Evolutionary conservation across 2,888 invertebrate genomes (phyloP), one percentile per base, ranked within the genome.

Genomic region (Zaprionus bogoriensis): DNA sequence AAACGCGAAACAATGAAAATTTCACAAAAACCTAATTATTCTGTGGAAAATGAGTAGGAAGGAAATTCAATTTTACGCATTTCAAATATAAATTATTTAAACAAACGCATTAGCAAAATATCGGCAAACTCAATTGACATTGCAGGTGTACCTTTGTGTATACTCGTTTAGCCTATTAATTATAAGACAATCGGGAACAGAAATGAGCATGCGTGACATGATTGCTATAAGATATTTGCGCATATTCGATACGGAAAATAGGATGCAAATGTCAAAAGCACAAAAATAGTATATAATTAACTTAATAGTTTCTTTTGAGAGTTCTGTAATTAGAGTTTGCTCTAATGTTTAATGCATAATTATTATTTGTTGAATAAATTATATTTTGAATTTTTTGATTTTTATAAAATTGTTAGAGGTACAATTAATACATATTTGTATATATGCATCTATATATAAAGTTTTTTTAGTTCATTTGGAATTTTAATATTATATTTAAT

Each of bases 21-120:
- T 50, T 44, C 10, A 27, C 38, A 45, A 36, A 57, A 54, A 44
- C 46, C 38, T 60, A 67, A 73, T 69, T 72, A 67, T 72, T 42
- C 41, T 20, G 10, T 7, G 9, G 14, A 38, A 27, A 12, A 51
- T 19, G 36, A 22, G 36, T 12, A 39, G 14, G 28, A 51, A 42
- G 32, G 17, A 36, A 67, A 51, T 57, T 44, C 51, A 30, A 54
- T 69, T 69, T 51, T 51, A 50, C 41, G 36, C 14, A 42, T 44
- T 68, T 28, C 25, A 50, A 2, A 38, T 38, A 25, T 23, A 30
- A 63, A 63, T 69, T 54, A 48, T 63, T 48, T 30, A 70, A 54
- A 22, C 48, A 68, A 68, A 48, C 48, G 38, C 44, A 30, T 38
- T 47, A 46, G 2, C 17, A 25, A 23, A 14, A 25, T 19, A 30